Base-by-base conservation (phyloP, 2,113 vertebrate genomes). In the Brienomyrus brachyistius region DNA sequence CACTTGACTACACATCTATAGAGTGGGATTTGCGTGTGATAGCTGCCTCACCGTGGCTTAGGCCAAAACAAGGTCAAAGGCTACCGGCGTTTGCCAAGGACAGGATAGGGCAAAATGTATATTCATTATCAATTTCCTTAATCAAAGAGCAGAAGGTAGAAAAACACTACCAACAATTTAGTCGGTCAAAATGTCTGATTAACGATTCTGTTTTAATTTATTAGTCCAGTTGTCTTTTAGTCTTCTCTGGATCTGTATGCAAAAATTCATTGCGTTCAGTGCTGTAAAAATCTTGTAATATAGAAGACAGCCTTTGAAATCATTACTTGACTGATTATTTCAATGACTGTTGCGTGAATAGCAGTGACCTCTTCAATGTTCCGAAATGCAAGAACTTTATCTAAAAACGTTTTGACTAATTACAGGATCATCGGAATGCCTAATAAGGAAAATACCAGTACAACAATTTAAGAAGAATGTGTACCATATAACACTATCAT, bases 31-130 rank as follows among this genome's bases (percentile, higher is more conserved):
- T 95, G 94, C 94, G 93, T 45, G 5, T 94, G 94, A 94, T 94
- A 93, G 91, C 93, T 93, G 94, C 93, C 92, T 92, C 93, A 91
- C 59, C 43, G 4, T 93, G 93, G 93, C 93, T 91, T 90, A 17
- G 93, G 94, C 93, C 93, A 95, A 95, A 95, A 95, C 94, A 94
- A 87, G 95, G 95, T 94, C 95, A 95, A 94, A 96, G 95, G 92
- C 94, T 94, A 95, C 94, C 91, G 90, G 93, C 92, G 95, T 91
- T 93, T 92, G 93, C 93, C 93, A 92, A 93, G 92, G 93, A 93
- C 91, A 92, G 92, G 90, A 92, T 7, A 47, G 88, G 35, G 17
- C 4, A 11, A 93, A 54, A 92, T 90, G 59, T 92, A 91, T 86
- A 91, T 94, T 86, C 93, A 94, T 93, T 91, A 92, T 90, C 40